Percentiles rank a stretch among this genome's conserved stretches.
Evolutionary conservation across 1,140 invertebrate species (phyloP).

Genomic region (Leptoteleia sp.): DNA sequence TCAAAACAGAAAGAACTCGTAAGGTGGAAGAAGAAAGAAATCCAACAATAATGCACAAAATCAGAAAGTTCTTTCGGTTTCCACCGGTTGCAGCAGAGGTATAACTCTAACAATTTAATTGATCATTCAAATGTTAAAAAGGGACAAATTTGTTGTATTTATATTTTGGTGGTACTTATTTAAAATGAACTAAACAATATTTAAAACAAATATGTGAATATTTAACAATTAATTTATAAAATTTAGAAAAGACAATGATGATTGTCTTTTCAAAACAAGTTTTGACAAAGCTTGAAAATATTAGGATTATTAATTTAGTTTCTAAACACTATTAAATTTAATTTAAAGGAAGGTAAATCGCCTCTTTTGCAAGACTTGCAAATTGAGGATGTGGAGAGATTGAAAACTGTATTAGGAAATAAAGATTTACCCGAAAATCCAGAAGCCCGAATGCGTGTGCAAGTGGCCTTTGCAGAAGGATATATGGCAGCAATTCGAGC

Average conservation of each 20-base stretch:
- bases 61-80: slow-evolving; percentile 71
- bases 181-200: no score
- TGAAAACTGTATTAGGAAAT: slow-evolving; percentile 23
- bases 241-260: no score
- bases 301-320: no score
- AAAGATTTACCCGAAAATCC: slow-evolving; percentile 10
- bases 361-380: slow-evolving; percentile 10
- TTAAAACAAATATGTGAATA: no score
- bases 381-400: slow-evolving; percentile 30
- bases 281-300: no score
- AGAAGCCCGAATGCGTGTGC: slow-evolving; percentile 22
- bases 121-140: no score
- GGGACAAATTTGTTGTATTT: no score
- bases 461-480: slow-evolving; percentile 40
- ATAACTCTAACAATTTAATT: no score
- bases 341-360: slow-evolving; percentile 18
- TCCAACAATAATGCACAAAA: slow-evolving; percentile 82
- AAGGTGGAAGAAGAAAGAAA: slow-evolving; percentile 86
- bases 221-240: no score
- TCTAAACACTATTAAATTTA: not conserved
- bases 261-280: no score
- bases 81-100: slow-evolving; percentile 22
- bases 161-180: no score
- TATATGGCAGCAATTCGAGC: slow-evolving; percentile 31
- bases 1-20: slow-evolving; percentile 88